Evolutionary conservation across 2,113 vertebrate species (phyloP), one percentile per base, ranked within the genome.

Genomic region (Centrocercus urophasianus): DNA sequence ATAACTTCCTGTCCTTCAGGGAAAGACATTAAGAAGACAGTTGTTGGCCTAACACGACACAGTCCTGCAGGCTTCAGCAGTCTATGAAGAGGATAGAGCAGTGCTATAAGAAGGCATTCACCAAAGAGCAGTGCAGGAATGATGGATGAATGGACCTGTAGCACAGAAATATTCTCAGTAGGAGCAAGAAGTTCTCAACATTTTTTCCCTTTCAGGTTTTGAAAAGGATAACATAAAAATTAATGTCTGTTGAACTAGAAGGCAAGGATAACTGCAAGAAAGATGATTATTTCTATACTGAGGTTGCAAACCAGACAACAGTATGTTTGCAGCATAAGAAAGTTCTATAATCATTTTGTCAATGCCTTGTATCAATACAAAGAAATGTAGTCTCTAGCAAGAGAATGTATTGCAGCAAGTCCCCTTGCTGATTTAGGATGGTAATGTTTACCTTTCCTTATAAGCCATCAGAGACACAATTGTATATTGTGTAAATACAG

Each of bases 401-500:
- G 72, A 94, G 30, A 96, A 67, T 65, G 69, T 54, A 95, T 30
- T 63, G 66, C 43, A 42, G n/a, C 18, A 38, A 42, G 56, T 61
- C 79, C 27, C 52, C 38, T 93, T 36, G 15, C 43, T 76, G 96
- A 94, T 95, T 94, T 43, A 86, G 75, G 56, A 83, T 0, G 10
- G 34, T 30, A 71, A 82, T 45, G 27, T 70, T 96, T 97, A 89
- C 88, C 83, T 87, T 92, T 86, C 81, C 42, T 59, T 91, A 70
- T 32, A 75, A 91, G 91, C 60, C 91, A 73, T 83, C 80, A 78
- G 93, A 74, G 47, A 96, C 93, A 97, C 94, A 96, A 96, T 32
- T 52, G 69, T 72, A 70, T 79, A 93, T 69, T 80, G 89, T 94
- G 57, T 93, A 95, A 95, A 96, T 88, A 71, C 82, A 95, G 90